Conservation (phyloP, 2,888 invertebrate genomes). For the Labia minor region DNA sequence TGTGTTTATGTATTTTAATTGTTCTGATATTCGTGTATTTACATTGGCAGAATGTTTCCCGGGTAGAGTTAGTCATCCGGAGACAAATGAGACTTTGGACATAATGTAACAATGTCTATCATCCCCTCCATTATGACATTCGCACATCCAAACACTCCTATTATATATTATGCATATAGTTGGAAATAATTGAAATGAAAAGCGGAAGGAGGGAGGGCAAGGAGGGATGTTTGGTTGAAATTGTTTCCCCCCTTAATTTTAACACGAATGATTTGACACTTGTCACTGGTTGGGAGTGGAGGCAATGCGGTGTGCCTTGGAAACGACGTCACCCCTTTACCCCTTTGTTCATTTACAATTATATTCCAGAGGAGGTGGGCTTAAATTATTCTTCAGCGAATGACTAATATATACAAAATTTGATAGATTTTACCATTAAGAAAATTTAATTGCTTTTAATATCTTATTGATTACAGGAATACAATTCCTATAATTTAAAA, state of each 20-base stretch:
- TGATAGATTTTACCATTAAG: too few relatives aligned
- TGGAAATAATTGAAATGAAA: conserved; percentile 4
- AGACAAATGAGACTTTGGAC: conserved; percentile 13
- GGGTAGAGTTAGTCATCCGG: not conserved
- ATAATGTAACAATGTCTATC: conserved; percentile 13
- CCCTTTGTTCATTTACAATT: too few relatives aligned
- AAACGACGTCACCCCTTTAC: not conserved
- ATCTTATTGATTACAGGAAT: too few relatives aligned
- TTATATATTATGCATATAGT: not conserved
- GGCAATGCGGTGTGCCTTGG: conserved; percentile 3
- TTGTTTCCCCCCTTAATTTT: not conserved
- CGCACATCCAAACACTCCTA: conserved; percentile 13
- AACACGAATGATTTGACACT: conserved; percentile 13
- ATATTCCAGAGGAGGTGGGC: too few relatives aligned
- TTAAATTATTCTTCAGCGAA: too few relatives aligned
- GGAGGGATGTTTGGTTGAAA: too few relatives aligned
- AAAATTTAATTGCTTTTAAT: too few relatives aligned
- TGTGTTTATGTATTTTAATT: not conserved
- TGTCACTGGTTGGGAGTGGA: not conserved
- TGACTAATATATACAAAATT: too few relatives aligned
- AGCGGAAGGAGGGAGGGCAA: not conserved
- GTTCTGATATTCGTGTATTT: not conserved
- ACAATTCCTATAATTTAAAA: too few relatives aligned
- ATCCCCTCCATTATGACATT: not conserved
- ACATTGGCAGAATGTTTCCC: not conserved